A percentile compares a stretch with the other conserved stretches of the same genome.
Conservation (phyloP, 2,797 vertebrate species). For the Chaetodon trifasciatus region DNA sequence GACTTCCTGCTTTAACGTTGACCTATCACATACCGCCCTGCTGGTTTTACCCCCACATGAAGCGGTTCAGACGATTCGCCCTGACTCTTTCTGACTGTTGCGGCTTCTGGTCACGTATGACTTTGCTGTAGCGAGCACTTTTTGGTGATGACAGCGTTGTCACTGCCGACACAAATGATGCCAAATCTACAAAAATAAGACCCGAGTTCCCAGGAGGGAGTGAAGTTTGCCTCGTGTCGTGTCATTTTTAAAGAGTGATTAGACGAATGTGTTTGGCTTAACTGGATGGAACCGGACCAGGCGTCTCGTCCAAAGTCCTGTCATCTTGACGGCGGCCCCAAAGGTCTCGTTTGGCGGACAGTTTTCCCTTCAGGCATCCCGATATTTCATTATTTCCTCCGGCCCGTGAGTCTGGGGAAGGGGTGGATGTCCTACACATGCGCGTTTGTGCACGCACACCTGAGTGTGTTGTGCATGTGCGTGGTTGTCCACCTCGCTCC, state of each 20-base stretch:
- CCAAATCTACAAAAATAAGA: background rate
- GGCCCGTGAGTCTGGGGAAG: slow-evolving; percentile 6
- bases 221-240: slow-evolving; percentile 4
- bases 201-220: background rate
- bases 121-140: background rate
- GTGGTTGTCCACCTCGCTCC: slow-evolving; percentile 15
- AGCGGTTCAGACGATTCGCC: background rate
- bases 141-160: too few species aligned
- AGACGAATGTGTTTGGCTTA: slow-evolving; percentile 21
- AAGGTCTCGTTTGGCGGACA: slow-evolving; percentile 48
- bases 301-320: slow-evolving; percentile 40
- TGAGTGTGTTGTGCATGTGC: background rate
- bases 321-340: slow-evolving; percentile 27
- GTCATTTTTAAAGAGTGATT: slow-evolving; percentile 35
- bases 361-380: background rate
- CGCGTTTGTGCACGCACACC: background rate
- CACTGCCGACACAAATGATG: background rate
- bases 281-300: slow-evolving; percentile 28
- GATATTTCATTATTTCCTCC: slow-evolving; percentile 7
- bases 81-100: background rate
- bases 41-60: background rate
- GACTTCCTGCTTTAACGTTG: background rate
- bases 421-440: background rate
- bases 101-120: background rate
- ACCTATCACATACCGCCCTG: background rate